phyloP scores from a whole-genome alignment of 2,888 invertebrate species.

The Calliopum simillimum region DNA sequence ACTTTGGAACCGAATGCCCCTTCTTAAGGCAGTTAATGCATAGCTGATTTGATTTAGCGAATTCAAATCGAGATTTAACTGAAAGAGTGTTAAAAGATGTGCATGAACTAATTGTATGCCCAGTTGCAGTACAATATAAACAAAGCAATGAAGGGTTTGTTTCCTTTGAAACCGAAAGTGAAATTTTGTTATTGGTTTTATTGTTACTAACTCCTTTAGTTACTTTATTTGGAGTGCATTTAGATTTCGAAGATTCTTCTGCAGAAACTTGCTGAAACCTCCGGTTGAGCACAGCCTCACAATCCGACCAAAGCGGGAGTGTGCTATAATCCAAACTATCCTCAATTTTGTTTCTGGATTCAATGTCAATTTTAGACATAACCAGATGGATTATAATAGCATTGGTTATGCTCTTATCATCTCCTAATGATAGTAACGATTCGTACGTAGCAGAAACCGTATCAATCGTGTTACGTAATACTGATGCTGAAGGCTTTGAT shows the following conservation, averaged over 20 bases:
- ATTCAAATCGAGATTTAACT: slow-evolving; percentile 18
- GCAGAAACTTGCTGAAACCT: slow-evolving; percentile 31
- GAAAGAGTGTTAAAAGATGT: slow-evolving; percentile 12
- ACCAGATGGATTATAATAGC: slow-evolving; percentile 44
- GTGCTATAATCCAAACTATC: slow-evolving; percentile 36
- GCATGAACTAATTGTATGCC: too few species aligned
- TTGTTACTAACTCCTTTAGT: slow-evolving; percentile 2
- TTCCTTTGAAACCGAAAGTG: too few species aligned
- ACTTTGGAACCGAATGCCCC: too few species aligned
- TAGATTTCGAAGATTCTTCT: slow-evolving; percentile 26
- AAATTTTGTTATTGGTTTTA: too few species aligned
- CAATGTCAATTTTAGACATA: slow-evolving; percentile 38
- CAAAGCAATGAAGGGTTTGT: too few species aligned
- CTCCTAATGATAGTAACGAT: slow-evolving; percentile 40
- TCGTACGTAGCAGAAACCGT: slow-evolving; percentile 41
- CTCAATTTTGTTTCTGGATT: slow-evolving; percentile 36
- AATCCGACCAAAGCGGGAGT: slow-evolving; percentile 39
- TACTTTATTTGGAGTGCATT: not conserved
- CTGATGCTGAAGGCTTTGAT: slow-evolving; percentile 38
- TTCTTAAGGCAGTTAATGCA: too few species aligned
- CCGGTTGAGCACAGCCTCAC: slow-evolving; percentile 36
- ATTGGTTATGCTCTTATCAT: slow-evolving; percentile 41
- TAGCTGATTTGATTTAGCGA: slow-evolving; percentile 1
- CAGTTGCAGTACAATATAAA: too few species aligned
- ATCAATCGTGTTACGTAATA: slow-evolving; percentile 42